phyloP scores from a whole-genome alignment of 2,113 vertebrate genomes.

The Sisor rabdophorus region DNA sequence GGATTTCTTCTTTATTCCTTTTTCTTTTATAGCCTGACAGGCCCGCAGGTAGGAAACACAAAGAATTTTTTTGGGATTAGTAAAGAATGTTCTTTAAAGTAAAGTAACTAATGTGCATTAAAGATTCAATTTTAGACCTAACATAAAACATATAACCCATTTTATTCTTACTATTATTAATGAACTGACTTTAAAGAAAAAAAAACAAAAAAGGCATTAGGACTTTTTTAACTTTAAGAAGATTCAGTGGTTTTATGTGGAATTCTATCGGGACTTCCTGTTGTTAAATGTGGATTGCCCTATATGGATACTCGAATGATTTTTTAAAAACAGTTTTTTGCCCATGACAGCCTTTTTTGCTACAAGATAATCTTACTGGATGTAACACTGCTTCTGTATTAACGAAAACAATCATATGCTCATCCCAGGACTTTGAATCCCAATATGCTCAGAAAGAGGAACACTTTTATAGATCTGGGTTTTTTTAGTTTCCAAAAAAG shows the following conservation, averaged over 20 bases:
- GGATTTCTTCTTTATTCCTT: conserved; percentile 72
- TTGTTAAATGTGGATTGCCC: not conserved
- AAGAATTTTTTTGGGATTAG: conserved; percentile 69
- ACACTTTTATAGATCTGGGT: not conserved
- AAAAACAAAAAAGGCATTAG: not conserved
- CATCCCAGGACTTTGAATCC: not conserved
- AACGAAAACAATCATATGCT: not conserved
- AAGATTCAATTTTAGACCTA: conserved; percentile 50
- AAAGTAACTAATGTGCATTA: conserved; percentile 61
- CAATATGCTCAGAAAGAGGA: not conserved
- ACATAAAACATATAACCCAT: conserved; percentile 53
- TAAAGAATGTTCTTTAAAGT: conserved; percentile 69
- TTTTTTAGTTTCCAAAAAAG: not conserved
- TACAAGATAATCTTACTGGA: not conserved
- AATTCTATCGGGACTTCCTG: not conserved
- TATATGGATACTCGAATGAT: not conserved
- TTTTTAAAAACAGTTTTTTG: not conserved
- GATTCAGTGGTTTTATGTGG: not conserved
- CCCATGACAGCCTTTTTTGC: not conserved
- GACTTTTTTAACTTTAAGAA: not conserved
- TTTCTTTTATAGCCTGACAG: conserved; percentile 69
- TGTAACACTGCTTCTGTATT: not conserved
- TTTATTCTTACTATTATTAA: conserved; percentile 43
- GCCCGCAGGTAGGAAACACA: conserved; percentile 65
- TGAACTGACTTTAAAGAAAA: conserved; percentile 8